Conservation (phyloP, 2,113 vertebrate genomes). For the Glaucomys volans region DNA sequence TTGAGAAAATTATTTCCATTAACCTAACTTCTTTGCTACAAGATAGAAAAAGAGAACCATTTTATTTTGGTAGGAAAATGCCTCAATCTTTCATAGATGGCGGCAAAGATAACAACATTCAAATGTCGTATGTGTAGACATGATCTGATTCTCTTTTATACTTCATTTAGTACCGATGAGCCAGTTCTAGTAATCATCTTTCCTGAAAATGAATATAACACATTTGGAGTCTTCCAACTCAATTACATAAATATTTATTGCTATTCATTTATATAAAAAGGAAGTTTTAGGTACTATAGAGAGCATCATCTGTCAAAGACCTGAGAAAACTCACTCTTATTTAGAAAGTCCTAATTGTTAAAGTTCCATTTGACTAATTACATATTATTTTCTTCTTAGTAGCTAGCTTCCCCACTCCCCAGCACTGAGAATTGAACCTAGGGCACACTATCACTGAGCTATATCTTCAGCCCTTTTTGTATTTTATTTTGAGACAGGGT, state of each 20-base stretch:
- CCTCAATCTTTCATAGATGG: neutral
- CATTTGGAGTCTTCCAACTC: neutral
- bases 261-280: slow-evolving; percentile 28
- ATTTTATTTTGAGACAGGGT: too few species aligned
- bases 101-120: neutral
- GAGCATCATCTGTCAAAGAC: neutral
- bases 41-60: neutral
- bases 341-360: neutral
- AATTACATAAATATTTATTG: slow-evolving; percentile 4
- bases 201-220: slow-evolving; percentile 22
- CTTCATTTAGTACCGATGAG: neutral
- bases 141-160: neutral
- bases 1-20: slow-evolving; percentile 37
- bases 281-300: neutral
- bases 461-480: too few species aligned
- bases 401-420: neutral
- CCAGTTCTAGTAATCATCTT: slow-evolving; percentile 19
- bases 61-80: neutral
- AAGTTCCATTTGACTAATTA: neutral
- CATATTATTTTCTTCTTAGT: slow-evolving; percentile 6
- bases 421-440: too few species aligned
- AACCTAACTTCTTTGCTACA: neutral
- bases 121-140: neutral
- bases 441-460: too few species aligned
- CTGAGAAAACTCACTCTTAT: neutral